A percentile compares a stretch with the other conserved stretches of the same genome.
phyloP scores from a whole-genome alignment of 2,888 invertebrate species.

The Ashinkailepas kermadecensis region DNA sequence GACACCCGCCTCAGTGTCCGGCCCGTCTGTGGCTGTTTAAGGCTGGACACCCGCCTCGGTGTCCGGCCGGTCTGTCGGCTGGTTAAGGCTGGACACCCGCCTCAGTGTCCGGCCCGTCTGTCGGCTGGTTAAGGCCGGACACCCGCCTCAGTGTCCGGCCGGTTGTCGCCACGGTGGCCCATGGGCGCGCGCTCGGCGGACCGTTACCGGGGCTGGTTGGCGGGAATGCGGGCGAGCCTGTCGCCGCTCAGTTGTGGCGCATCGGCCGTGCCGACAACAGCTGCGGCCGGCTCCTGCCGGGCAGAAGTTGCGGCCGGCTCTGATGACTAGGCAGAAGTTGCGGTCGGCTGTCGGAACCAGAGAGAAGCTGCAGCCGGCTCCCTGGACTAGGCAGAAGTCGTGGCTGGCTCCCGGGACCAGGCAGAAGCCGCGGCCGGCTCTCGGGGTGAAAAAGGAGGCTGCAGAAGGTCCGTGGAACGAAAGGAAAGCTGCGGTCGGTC shows the following conservation, averaged over 20 bases:
- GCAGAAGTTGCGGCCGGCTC: background rate
- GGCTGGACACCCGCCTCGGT: background rate
- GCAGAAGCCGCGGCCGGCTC: no score
- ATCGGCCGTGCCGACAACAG: background rate
- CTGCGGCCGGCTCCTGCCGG: background rate
- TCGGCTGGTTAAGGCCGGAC: background rate
- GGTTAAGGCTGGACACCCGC: background rate
- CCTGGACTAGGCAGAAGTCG: background rate
- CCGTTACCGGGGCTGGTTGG: background rate
- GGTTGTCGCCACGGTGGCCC: no score
- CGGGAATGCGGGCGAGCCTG: background rate
- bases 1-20: no score
- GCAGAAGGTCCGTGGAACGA: no score
- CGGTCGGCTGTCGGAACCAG: no score
- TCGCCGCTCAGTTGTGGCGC: background rate
- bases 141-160: no score
- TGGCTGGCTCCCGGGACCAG: no score
- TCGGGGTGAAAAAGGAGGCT: no score
- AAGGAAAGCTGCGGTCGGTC: no score
- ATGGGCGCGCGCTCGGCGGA: background rate
- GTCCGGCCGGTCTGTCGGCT: background rate
- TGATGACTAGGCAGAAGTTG: no score
- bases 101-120: background rate
- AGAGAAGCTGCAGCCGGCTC: background rate
- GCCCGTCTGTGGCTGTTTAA: background rate